Percentiles rank a stretch among this genome's conserved stretches.
phyloP scores from a whole-genome alignment of 2,113 vertebrate genomes.

The Isichthys henryi region DNA sequence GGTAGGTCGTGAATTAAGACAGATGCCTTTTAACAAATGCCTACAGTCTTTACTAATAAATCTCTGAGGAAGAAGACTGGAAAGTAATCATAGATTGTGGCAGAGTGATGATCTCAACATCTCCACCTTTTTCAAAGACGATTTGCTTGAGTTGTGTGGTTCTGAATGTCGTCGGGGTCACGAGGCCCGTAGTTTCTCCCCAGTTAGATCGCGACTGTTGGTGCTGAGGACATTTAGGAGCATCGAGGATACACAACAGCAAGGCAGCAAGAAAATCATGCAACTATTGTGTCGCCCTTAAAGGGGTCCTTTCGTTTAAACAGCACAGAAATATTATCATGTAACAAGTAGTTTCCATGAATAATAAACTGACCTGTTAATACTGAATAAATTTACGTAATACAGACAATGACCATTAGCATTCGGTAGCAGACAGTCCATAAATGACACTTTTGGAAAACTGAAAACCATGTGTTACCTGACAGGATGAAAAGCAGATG shows the following conservation, averaged over 20 bases:
- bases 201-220: background rate
- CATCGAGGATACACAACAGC: background rate
- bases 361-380: background rate
- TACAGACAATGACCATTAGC: background rate
- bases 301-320: background rate
- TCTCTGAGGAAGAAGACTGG: background rate
- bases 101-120: slow-evolving; percentile 6
- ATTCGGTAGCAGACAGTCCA: background rate
- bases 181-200: background rate
- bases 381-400: background rate
- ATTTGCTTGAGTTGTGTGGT: background rate
- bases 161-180: background rate
- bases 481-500: background rate
- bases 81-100: background rate
- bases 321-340: background rate
- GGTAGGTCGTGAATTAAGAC: background rate
- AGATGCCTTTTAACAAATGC: background rate
- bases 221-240: background rate
- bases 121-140: background rate
- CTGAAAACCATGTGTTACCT: background rate
- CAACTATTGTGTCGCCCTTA: background rate
- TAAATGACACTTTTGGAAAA: slow-evolving; percentile 5
- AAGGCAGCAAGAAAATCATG: background rate
- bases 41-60: background rate
- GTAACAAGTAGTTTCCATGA: background rate